Percentiles rank a stretch among this genome's conserved stretches.
Evolutionary conservation across 2,113 vertebrate species (phyloP).

Genomic region (Oenanthe melanoleuca): DNA sequence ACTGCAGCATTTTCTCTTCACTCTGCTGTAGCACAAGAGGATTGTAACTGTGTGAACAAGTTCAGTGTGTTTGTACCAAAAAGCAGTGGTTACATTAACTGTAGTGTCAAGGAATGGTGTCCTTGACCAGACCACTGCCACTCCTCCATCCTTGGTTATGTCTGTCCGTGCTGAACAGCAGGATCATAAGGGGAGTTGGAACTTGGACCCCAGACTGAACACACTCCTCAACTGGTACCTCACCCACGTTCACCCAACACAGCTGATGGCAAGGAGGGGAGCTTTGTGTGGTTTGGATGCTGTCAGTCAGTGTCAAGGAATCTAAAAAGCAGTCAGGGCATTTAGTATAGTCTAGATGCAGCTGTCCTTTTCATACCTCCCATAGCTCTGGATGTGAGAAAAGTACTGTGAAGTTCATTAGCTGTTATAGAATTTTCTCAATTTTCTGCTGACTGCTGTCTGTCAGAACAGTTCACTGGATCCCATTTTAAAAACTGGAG

Average conservation of each 20-base stretch:
- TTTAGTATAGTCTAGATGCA: neutral
- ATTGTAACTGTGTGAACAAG: neutral
- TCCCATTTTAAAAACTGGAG: neutral
- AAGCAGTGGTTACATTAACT: neutral
- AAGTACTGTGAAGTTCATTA: neutral
- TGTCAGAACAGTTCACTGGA: neutral
- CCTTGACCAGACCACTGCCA: neutral
- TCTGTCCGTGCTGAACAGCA: neutral
- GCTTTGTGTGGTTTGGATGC: neutral
- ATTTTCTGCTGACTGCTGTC: neutral
- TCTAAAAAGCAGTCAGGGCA: neutral
- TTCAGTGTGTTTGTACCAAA: neutral
- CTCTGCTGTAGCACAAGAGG: neutral
- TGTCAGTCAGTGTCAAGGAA: neutral
- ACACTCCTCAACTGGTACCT: neutral
- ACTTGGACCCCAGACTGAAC: neutral
- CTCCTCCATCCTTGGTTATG: neutral
- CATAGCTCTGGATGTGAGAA: neutral
- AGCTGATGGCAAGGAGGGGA: neutral
- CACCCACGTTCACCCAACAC: neutral
- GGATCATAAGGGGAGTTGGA: neutral
- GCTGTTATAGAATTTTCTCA: neutral
- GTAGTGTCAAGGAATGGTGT: neutral
- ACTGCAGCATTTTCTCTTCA: neutral
- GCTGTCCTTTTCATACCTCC: neutral